Evolutionary conservation across 2,888 invertebrate genomes (phyloP), one percentile per base, ranked within the genome.

Genomic region (Microdon myrmicae): DNA sequence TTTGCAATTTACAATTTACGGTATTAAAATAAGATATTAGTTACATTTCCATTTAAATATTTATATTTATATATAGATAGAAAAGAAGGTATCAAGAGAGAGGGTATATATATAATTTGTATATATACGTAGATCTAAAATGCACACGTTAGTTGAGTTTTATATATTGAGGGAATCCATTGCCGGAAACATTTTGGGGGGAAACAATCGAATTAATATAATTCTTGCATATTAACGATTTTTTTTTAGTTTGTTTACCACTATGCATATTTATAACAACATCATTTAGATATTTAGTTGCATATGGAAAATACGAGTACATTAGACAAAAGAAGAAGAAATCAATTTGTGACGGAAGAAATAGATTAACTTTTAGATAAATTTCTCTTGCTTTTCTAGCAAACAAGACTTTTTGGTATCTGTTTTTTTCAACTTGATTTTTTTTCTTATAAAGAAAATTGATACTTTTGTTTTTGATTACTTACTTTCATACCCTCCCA

Each of bases 401-500:
- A 64, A 56, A 64, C n/a, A 23, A 14, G 48, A 61, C 55, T 39
- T 44, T 45, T 66, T 54, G 54, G 38, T 39, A 34, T 20, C 9
- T 29, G 9, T 39, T 38, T 53, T 28, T 34, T 38, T 28, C 17
- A 37, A 31, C 19, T 28, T 31, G 23, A 16, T 22, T 34, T 34
- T 29, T 43, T 48, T 34, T 43, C 45, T 37, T 58, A 48, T 55
- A 51, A 43, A 41, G 61, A 47, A 34, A 59, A 47, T 35, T 49
- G 41, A 28, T 16, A 9, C 13, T 7, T 10, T 22, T 38, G 9
- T 51, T 29, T 35, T 22, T 47, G 45, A 68, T 77, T 87, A 90
- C 90, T 91, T 90, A 94, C 94, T 87, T 90, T 88, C 93, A 94
- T 94, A 83, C 94, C 93, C 86, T 94, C 94, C 92, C 93, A 93